Evolutionary conservation across 2,888 invertebrate species (phyloP), one percentile per base, ranked within the genome.

Genomic region (Pterostichus niger): DNA sequence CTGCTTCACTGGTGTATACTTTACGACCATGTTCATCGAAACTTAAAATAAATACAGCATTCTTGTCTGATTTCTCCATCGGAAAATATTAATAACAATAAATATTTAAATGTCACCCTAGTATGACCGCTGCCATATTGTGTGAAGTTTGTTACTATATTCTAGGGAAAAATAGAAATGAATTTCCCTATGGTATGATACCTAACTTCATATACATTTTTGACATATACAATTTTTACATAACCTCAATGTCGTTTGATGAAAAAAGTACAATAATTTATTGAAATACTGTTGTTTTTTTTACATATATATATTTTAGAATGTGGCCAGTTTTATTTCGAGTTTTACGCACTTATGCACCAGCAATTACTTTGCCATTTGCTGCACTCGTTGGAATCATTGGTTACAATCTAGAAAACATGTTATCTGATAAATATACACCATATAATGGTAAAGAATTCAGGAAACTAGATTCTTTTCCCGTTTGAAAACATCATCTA

Each of bases 371-470:
- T 0, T 89, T 97, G 56, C 98, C 98, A 0, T 91, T 97, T 84
- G 97, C 97, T 0, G 95, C 93, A 0, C 90, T 96, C 0, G 92
- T 98, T 33, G 98, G 98, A 4, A 92, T 96, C 80, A 90, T 98
- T 86, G 98, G 98, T 33, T 98, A 98, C 89, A 95, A 97, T 86
- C 85, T 97, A 84, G 98, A 98, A 91, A 93, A 91, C 79, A 88
- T 92, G 84, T 73, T 96, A 6, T 96, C 96, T 0, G 94, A 94
- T 88, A 94, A 92, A 91, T 94, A 95, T 87, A 96, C 96, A 10
- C 96, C 96, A 0, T 95, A 93, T 86, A 94, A 90, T 85, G 92
- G 94, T 94, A 89, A 92, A 92, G 91, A 86, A 81, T 35, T 15
- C 0, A 73, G 9, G 24, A 61, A 33, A 9, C 44, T 59, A 54